Evolutionary conservation across 2,113 vertebrate genomes (phyloP), one percentile per base, ranked within the genome.

Genomic region (Petaurus breviceps): DNA sequence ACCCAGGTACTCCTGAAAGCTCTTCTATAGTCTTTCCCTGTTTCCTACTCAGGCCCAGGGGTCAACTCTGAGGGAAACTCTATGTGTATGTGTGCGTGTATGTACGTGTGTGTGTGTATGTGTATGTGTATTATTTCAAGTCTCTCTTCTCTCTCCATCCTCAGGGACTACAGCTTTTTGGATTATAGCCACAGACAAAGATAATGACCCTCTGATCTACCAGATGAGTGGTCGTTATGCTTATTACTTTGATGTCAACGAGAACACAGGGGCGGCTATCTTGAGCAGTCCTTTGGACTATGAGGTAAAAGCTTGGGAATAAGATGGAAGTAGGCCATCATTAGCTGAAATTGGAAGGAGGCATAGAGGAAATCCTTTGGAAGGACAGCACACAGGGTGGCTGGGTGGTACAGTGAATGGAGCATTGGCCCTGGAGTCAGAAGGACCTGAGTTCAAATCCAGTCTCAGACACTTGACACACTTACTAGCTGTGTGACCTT

Each of bases 221-320:
- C 0, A 1, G 6, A 84, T 99, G 26, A 3, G 0, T 53, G 99
- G 98, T 6, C 0, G 0, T 6, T 0, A 97, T n/a, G 89, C 96
- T 0, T 3, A 1, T 16, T 98, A 93, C 95, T 99, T 99, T 61
- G 8, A 0, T 0, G 97, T 98, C 12, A 25, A 51, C 0, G 0
- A 0, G 0, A 0, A 0, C 3, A 99, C 97, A 22, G 99, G 99
- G 6, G 0, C 0, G 0, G 99, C 99, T 57, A 92, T 0, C 0
- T 77, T 99, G 43, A 37, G 0, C 0, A 61, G 0, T 2, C 0
- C 0, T 0, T 98, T 99, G 50, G 98, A 99, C 95, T 98, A 97
- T 91, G 99, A 99, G 98, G 99, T 99, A 98, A 95, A 90, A 31
- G 37, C 7, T 43, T 84, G 68, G 26, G 26, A 51, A 28, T 47